These are phyloP conservation scores for Nanorana parkeri DNA, from an alignment of 2,113 vertebrate genomes.

Conservation along the genomic window DNA sequence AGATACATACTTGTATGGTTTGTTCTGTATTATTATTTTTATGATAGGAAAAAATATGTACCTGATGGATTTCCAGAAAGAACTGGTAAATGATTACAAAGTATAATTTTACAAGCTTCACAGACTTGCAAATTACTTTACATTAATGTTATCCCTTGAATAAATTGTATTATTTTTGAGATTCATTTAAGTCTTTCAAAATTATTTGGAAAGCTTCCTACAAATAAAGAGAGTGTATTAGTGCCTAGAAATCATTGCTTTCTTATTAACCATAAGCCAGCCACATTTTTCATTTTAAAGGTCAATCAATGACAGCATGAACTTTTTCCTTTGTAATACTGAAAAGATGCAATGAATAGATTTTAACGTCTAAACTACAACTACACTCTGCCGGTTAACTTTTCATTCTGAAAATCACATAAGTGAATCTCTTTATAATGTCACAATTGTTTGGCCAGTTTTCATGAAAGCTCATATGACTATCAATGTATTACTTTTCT, in stretches of 20 bases:
- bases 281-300: constrained; percentile 75
- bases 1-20: no score
- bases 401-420: constrained; percentile 71
- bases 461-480: constrained; percentile 61
- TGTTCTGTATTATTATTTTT: no score
- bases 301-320: constrained; percentile 75
- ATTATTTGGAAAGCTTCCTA: constrained; percentile 25
- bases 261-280: constrained; percentile 67
- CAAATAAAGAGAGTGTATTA: constrained; percentile 61
- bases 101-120: background rate
- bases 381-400: constrained; percentile 65
- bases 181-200: constrained; percentile 50
- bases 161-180: constrained; percentile 7
- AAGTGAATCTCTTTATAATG: constrained; percentile 72
- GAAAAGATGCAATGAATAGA: constrained; percentile 71
- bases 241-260: constrained; percentile 60
- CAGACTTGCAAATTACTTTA: background rate
- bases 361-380: constrained; percentile 64
- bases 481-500: constrained; percentile 47
- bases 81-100: background rate
- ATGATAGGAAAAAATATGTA: no score
- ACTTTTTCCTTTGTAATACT: constrained; percentile 70
- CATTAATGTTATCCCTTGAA: constrained; percentile 2
- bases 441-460: constrained; percentile 66
- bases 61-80: no score